Evolutionary conservation across 2,888 invertebrate genomes (phyloP).

Genomic region (Drosophila cracens): DNA sequence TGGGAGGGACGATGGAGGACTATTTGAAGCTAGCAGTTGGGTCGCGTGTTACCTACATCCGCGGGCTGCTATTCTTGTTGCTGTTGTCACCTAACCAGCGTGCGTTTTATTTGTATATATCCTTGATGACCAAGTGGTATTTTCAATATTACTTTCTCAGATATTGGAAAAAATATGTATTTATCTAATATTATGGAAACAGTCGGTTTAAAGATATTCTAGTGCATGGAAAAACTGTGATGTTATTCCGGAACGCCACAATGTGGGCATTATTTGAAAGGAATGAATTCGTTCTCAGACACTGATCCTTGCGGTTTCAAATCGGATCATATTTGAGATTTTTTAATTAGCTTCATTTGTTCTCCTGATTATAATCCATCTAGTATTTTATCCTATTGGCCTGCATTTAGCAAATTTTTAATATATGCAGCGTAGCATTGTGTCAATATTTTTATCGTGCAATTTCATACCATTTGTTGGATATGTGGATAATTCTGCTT

Average conservation of each 20-base stretch:
- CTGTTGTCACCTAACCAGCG: constrained; percentile 34
- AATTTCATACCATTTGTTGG: background rate
- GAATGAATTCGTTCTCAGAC: background rate
- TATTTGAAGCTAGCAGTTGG: constrained; percentile 26
- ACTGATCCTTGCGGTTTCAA: background rate
- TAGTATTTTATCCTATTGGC: background rate
- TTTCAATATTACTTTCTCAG: background rate
- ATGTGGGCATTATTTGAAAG: background rate
- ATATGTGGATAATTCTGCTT: background rate
- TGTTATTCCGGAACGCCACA: background rate
- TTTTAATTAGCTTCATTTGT: background rate
- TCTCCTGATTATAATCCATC: background rate
- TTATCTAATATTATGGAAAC: background rate
- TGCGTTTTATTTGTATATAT: constrained; percentile 5
- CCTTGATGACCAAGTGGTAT: background rate
- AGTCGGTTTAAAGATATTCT: background rate
- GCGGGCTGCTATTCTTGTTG: constrained; percentile 5
- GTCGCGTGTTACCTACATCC: constrained; percentile 47
- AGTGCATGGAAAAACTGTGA: background rate
- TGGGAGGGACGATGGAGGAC: constrained; percentile 2
- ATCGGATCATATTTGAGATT: background rate
- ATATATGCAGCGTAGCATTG: background rate
- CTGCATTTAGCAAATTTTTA: background rate
- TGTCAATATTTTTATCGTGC: background rate
- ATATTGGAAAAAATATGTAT: background rate